Evolutionary conservation across 2,888 invertebrate species (phyloP).

Genomic region (Stramonita haemastoma): DNA sequence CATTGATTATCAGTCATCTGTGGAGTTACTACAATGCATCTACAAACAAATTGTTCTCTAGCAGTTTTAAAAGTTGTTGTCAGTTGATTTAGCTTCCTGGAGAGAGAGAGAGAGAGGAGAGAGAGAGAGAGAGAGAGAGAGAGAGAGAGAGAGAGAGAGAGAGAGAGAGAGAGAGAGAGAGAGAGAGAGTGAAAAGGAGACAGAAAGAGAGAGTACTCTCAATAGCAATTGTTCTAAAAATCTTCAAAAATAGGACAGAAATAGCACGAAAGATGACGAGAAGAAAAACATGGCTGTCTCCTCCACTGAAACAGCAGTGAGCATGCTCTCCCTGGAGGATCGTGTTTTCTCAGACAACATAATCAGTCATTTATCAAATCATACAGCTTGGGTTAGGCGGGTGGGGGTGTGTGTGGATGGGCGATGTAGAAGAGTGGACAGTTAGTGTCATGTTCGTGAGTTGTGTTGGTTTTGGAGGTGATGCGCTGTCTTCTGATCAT

Average conservation of each 20-base stretch:
- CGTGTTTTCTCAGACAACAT: slow-evolving; percentile 11
- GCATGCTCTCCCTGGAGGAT: not conserved
- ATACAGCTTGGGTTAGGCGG: not conserved
- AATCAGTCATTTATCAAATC: slow-evolving; percentile 4
- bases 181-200: not conserved
- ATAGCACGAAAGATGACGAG: not conserved
- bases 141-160: slow-evolving; percentile 1
- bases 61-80: too few species aligned
- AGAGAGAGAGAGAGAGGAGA: too few species aligned
- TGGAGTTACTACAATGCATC: too few species aligned
- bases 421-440: not conserved
- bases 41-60: too few species aligned
- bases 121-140: not conserved
- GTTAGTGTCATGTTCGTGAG: not conserved
- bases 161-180: slow-evolving; percentile 1
- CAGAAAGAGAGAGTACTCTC: not conserved
- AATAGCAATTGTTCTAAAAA: too few species aligned
- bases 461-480: not conserved
- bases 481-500: not conserved
- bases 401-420: not conserved
- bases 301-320: not conserved
- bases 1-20: too few species aligned
- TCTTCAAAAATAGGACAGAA: too few species aligned
- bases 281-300: slow-evolving; percentile 10
- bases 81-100: too few species aligned